These are phyloP conservation scores for Drosophila fungiperda DNA, from an alignment of 2,888 invertebrate species.

Conservation along the genomic window DNA sequence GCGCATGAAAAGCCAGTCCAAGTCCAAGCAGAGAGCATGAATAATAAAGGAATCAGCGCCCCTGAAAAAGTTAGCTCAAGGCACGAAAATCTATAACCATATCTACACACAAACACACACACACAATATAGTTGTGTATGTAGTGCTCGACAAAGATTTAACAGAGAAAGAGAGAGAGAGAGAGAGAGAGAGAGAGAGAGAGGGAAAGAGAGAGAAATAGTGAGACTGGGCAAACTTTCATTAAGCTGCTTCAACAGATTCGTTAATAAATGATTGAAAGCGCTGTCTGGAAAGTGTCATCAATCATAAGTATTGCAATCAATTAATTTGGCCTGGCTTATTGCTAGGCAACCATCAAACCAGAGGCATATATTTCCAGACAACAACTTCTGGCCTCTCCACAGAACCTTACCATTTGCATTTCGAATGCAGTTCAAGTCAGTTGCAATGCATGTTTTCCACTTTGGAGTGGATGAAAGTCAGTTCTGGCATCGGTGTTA, in stretches of 20 bases:
- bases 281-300: slow-evolving; percentile 69
- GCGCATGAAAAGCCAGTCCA: slow-evolving; percentile 66
- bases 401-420: slow-evolving; percentile 42
- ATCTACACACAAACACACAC: background rate
- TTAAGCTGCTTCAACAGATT: slow-evolving; percentile 67
- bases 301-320: slow-evolving; percentile 75
- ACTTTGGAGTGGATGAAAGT: background rate
- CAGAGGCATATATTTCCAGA: background rate
- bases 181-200: slow-evolving; percentile 5
- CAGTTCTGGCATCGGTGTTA: slow-evolving; percentile 34
- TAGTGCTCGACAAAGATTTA: background rate
- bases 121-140: background rate
- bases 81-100: slow-evolving; percentile 36
- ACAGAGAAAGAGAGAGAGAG: background rate
- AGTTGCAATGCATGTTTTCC: slow-evolving; percentile 60
- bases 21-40: slow-evolving; percentile 62
- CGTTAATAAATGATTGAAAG: slow-evolving; percentile 74
- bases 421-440: slow-evolving; percentile 67
- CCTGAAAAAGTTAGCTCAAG: slow-evolving; percentile 67
- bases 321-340: slow-evolving; percentile 65
- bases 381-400: background rate
- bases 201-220: background rate
- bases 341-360: slow-evolving; percentile 50
- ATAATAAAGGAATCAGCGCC: slow-evolving; percentile 71
- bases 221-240: slow-evolving; percentile 56